These are phyloP conservation scores for Peromyscus melanophrys DNA, from an alignment of 2,797 vertebrate species.

Conservation along the genomic window DNA sequence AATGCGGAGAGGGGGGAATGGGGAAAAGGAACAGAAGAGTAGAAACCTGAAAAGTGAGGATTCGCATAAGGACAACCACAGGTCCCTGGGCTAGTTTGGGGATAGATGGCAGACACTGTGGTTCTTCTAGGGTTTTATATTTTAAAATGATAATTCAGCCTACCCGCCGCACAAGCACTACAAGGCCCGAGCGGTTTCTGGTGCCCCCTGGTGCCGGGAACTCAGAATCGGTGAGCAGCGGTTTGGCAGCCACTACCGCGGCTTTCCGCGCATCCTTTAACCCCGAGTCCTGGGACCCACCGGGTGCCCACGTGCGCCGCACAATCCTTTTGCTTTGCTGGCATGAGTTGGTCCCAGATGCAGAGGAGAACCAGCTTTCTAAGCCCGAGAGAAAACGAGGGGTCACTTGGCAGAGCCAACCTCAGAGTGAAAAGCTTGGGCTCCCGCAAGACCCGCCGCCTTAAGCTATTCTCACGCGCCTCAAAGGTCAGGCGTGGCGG, in stretches of 20 bases:
- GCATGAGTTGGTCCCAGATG: too few relatives aligned
- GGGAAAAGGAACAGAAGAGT: not conserved
- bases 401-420: not conserved
- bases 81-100: not conserved
- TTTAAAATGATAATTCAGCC: constrained; percentile 64
- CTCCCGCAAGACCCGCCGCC: not conserved
- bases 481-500: not conserved
- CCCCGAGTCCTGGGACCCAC: not conserved
- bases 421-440: not conserved
- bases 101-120: not conserved
- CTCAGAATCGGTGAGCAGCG: constrained; percentile 30
- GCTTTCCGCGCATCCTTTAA: not conserved
- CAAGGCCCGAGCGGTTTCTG: constrained; percentile 73
- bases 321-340: not conserved
- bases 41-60: not conserved
- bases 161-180: not conserved
- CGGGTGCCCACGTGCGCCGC: not conserved
- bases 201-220: constrained; percentile 85
- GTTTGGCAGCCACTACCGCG: not conserved
- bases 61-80: not conserved
- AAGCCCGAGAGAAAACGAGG: not conserved
- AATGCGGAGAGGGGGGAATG: not conserved
- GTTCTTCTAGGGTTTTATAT: not conserved
- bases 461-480: not conserved
- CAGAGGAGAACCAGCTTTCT: too few relatives aligned